phyloP scores from a whole-genome alignment of 1,140 invertebrate genomes.

The Orchesella cincta region DNA sequence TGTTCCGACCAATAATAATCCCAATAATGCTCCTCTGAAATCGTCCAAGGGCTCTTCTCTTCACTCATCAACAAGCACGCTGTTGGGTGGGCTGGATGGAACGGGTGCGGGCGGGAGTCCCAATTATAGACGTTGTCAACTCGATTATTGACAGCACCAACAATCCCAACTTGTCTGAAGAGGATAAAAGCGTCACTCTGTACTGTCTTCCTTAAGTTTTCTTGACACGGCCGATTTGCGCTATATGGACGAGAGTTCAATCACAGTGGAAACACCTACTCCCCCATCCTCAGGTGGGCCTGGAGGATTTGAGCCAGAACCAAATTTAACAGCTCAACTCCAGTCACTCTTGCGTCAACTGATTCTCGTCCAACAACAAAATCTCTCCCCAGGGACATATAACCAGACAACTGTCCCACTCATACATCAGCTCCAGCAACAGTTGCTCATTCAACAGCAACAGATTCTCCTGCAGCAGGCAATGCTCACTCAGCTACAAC shows the following conservation, averaged over 20 bases:
- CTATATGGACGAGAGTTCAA: constrained; percentile 87
- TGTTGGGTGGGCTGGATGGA: constrained; percentile 40
- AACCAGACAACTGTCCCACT: constrained; percentile 45
- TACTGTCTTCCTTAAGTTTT: constrained; percentile 62
- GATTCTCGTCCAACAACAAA: constrained; percentile 49
- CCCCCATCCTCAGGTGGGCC: constrained; percentile 42
- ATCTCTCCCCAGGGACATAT: constrained; percentile 43
- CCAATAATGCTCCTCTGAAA: not conserved
- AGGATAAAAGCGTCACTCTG: constrained; percentile 68
- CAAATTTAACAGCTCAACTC: constrained; percentile 42
- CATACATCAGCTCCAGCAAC: constrained; percentile 54
- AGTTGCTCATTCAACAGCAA: constrained; percentile 53
- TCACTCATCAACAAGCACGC: constrained; percentile 50
- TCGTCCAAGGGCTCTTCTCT: constrained; percentile 36
- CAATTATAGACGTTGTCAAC: constrained; percentile 44
- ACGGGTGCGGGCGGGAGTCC: constrained; percentile 31
- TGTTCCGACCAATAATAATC: constrained; percentile 18
- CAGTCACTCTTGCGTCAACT: constrained; percentile 49
- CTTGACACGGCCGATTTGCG: constrained; percentile 77
- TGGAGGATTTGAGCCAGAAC: constrained; percentile 15
- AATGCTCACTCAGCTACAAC: constrained; percentile 58
- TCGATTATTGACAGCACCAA: constrained; percentile 60
- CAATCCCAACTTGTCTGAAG: constrained; percentile 52
- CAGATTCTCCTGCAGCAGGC: constrained; percentile 58
- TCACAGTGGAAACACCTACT: constrained; percentile 62